Evolutionary conservation across 2,113 vertebrate genomes (phyloP).

Genomic region (Zapornia atra): DNA sequence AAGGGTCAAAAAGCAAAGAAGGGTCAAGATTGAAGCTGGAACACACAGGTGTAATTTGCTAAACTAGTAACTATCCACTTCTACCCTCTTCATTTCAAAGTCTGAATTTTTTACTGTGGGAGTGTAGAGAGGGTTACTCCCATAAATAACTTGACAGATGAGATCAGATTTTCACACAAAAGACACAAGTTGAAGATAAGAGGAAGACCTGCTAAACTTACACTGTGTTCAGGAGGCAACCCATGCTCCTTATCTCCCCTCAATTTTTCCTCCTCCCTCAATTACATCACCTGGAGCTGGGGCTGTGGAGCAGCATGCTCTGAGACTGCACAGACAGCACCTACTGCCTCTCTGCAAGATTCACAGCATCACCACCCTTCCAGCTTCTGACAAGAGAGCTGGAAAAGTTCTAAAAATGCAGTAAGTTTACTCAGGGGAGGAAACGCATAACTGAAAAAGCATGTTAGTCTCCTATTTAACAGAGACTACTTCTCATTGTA

Average conservation of each 20-base stretch:
- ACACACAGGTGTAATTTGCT: background rate
- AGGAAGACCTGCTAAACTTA: background rate
- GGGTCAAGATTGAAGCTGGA: background rate
- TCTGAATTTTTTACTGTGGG: background rate
- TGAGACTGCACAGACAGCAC: rapidly evolving
- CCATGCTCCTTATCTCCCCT: background rate
- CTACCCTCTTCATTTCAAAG: background rate
- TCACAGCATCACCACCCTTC: background rate
- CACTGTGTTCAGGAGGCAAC: background rate
- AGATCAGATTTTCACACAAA: background rate
- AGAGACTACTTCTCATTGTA: background rate
- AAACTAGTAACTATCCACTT: background rate
- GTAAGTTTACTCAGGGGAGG: background rate
- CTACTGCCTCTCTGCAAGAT: background rate
- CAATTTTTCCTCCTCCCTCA: background rate
- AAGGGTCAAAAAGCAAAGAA: background rate
- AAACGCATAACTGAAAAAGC: background rate
- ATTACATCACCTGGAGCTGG: background rate
- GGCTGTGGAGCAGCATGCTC: background rate
- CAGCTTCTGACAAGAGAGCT: background rate
- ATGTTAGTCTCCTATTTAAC: background rate
- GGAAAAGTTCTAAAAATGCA: background rate
- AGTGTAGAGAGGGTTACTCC: background rate
- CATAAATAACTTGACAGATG: background rate
- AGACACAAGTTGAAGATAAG: background rate